These are phyloP conservation scores for Cassiopea andromeda DNA, from an alignment of 30 jellyfish, hydroid and myxozoan genomes.

Conservation along the genomic window DNA sequence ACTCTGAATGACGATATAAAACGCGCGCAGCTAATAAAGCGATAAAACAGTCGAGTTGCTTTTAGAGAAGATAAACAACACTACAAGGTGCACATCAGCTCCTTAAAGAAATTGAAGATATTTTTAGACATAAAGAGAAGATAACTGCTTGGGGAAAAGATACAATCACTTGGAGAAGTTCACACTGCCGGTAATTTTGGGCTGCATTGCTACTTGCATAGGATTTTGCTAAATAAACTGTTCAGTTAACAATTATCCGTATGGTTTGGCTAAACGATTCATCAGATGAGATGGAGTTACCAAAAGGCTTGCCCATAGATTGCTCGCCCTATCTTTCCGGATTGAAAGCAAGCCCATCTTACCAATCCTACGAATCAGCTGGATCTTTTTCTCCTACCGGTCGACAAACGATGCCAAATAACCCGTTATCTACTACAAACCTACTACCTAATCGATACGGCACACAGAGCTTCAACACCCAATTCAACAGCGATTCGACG, in stretches of 20 bases:
- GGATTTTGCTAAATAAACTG: background rate
- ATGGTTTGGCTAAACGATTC: slow-evolving; percentile 76
- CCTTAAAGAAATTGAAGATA: slow-evolving; percentile 2
- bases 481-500: slow-evolving; percentile 24
- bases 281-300: slow-evolving; percentile 69
- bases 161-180: background rate
- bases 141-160: background rate
- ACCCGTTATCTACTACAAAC: slow-evolving; percentile 46
- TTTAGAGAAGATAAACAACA: background rate
- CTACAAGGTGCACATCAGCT: background rate
- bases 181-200: background rate
- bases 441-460: slow-evolving; percentile 35
- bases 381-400: slow-evolving; percentile 46
- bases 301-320: slow-evolving; percentile 68
- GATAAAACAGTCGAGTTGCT: background rate
- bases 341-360: slow-evolving; percentile 66
- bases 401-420: slow-evolving; percentile 58
- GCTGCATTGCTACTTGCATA: background rate
- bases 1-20: slow-evolving; percentile 14
- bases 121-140: background rate
- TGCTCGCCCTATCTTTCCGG: slow-evolving; percentile 69
- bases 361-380: slow-evolving; percentile 58
- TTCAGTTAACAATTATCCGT: slow-evolving; percentile 30
- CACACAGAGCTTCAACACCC: slow-evolving; percentile 34
- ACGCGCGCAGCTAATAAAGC: background rate